phyloP scores from a whole-genome alignment of 2,113 vertebrate genomes.

The Ameiurus melas region DNA sequence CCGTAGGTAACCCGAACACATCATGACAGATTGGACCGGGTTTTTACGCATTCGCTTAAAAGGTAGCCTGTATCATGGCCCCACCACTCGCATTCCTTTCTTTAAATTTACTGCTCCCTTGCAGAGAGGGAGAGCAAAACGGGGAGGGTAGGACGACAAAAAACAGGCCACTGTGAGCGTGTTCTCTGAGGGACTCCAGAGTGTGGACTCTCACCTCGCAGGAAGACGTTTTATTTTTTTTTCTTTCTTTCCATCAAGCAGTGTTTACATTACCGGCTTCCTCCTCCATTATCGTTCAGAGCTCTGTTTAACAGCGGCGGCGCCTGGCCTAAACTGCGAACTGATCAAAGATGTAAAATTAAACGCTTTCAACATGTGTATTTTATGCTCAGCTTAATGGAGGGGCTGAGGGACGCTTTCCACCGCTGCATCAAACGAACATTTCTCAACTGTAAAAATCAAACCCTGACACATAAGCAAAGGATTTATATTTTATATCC shows the following conservation, averaged over 20 bases:
- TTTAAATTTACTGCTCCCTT: constrained; percentile 34
- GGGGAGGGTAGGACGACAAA: constrained; percentile 1
- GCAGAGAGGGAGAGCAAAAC: background rate
- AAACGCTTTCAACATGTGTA: constrained; percentile 41
- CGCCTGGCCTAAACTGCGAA: constrained; percentile 48
- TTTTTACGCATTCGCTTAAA: constrained; percentile 42
- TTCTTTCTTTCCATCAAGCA: constrained; percentile 18
- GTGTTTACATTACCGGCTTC: constrained; percentile 52
- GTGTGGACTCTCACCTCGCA: constrained; percentile 35
- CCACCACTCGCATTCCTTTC: constrained; percentile 39
- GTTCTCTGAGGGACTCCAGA: constrained; percentile 11
- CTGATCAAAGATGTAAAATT: constrained; percentile 51
- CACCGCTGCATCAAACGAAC: constrained; percentile 43
- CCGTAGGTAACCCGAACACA: constrained; percentile 29
- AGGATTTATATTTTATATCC: constrained; percentile 39
- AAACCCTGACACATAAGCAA: constrained; percentile 45
- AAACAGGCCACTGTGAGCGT: constrained; percentile 21
- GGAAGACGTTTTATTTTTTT: constrained; percentile 34
- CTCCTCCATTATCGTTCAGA: constrained; percentile 49
- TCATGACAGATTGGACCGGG: constrained; percentile 17
- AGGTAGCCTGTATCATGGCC: constrained; percentile 30
- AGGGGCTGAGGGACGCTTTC: constrained; percentile 29
- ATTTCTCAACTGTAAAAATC: constrained; percentile 49
- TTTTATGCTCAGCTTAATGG: constrained; percentile 49
- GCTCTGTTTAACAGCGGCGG: constrained; percentile 40